These are phyloP conservation scores for Esox niger DNA, from an alignment of 2,113 vertebrate genomes.

Conservation along the genomic window DNA sequence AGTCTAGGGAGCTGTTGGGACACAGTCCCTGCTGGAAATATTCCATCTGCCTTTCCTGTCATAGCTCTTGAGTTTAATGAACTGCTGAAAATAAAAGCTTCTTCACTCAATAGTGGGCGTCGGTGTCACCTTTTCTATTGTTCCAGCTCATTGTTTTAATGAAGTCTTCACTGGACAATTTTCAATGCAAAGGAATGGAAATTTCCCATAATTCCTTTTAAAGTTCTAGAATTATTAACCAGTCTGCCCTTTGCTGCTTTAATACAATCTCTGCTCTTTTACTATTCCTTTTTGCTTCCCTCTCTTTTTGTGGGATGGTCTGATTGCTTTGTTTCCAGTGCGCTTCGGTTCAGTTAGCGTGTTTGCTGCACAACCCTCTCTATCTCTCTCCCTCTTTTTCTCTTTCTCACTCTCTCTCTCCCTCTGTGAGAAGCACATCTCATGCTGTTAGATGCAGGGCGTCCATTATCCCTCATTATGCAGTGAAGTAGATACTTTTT, in stretches of 20 bases:
- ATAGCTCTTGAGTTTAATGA: conserved; percentile 44
- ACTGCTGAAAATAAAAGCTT: conserved; percentile 37
- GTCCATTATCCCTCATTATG: conserved; percentile 2
- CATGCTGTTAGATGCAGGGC: conserved; percentile 9
- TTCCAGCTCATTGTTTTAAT: conserved; percentile 57
- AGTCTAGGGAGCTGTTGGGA: conserved; percentile 9
- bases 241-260: conserved; percentile 16
- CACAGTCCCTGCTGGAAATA: conserved; percentile 8
- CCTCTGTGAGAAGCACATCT: neutral
- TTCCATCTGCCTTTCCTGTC: conserved; percentile 12
- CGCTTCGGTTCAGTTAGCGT: conserved; percentile 24
- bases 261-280: neutral
- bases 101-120: conserved; percentile 22
- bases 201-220: conserved; percentile 46
- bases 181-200: conserved; percentile 27
- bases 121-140: conserved; percentile 24
- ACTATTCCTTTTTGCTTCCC: neutral
- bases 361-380: conserved; percentile 28
- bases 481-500: conserved; percentile 1
- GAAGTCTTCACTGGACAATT: conserved; percentile 43
- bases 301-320: conserved; percentile 22
- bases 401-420: too few species aligned
- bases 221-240: conserved; percentile 23
- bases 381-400: neutral
- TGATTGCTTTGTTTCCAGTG: conserved; percentile 22